Evolutionary conservation across 2,888 invertebrate species (phyloP).

Genomic region (Drosophila prostipennis): DNA sequence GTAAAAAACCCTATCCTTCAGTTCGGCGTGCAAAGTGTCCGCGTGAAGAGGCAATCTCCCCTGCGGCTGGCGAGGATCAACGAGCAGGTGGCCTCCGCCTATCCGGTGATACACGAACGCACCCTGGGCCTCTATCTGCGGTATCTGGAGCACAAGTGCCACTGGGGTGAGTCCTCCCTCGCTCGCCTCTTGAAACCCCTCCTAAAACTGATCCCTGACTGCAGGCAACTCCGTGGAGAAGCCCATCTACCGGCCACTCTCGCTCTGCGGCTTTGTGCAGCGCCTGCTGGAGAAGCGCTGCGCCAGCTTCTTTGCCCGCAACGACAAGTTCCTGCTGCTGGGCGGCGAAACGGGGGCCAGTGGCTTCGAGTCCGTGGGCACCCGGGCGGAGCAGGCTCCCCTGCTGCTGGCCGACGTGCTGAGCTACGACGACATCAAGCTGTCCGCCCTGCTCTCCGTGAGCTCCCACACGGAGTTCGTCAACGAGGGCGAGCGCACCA

Average conservation of each 20-base stretch:
- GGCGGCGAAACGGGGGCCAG: slow-evolving; percentile 84
- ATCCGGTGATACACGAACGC: slow-evolving; percentile 89
- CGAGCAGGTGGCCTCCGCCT: slow-evolving; percentile 85
- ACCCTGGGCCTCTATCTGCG: slow-evolving; percentile 87
- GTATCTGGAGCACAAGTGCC: slow-evolving; percentile 87
- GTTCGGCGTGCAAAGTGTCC: slow-evolving; percentile 82
- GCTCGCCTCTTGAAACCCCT: too few species aligned
- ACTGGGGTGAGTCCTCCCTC: slow-evolving; percentile 71
- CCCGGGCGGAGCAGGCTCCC: slow-evolving; percentile 84
- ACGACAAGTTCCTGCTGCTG: slow-evolving; percentile 84
- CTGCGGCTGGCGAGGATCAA: slow-evolving; percentile 71
- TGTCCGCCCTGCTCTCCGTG: slow-evolving; percentile 86
- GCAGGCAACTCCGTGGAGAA: slow-evolving; percentile 57
- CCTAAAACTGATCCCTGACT: neutral
- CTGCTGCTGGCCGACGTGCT: slow-evolving; percentile 85
- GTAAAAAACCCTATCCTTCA: neutral
- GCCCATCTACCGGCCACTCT: slow-evolving; percentile 72
- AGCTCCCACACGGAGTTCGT: slow-evolving; percentile 86
- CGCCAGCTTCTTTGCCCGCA: slow-evolving; percentile 84
- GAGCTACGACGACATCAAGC: slow-evolving; percentile 87
- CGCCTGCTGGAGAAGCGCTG: slow-evolving; percentile 86
- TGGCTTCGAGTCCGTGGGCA: slow-evolving; percentile 86
- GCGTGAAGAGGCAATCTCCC: slow-evolving; percentile 73
- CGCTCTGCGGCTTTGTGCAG: slow-evolving; percentile 85
- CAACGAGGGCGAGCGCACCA: slow-evolving; percentile 86